Conservation (phyloP, 1,140 invertebrate species). For the Apis dorsata region DNA sequence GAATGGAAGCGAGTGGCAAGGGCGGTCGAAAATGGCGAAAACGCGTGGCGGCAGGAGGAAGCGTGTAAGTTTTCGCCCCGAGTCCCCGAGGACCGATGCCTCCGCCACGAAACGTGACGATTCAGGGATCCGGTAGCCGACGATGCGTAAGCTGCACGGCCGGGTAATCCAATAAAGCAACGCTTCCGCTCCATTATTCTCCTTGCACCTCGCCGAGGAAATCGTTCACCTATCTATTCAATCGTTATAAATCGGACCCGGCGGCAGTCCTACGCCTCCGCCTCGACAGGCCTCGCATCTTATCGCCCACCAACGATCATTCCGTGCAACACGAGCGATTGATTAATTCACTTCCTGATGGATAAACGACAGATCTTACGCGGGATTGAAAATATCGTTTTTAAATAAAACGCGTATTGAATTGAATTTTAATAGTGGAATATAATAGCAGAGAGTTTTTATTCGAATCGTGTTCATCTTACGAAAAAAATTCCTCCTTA, state of each 20-base stretch:
- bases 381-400: too few species aligned
- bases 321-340: neutral
- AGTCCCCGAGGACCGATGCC: neutral
- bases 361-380: too few species aligned
- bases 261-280: neutral
- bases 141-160: slow-evolving; percentile 33
- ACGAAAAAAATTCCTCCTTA: too few species aligned
- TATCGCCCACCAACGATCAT: neutral
- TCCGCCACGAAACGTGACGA: slow-evolving; percentile 17
- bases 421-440: too few species aligned
- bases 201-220: slow-evolving; percentile 10
- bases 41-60: neutral
- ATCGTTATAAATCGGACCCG: slow-evolving; percentile 54
- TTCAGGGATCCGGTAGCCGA: slow-evolving; percentile 27
- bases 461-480: too few species aligned
- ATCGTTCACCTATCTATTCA: slow-evolving; percentile 54
- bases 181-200: slow-evolving; percentile 55
- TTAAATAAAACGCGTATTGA: too few species aligned
- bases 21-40: neutral
- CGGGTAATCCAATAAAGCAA: slow-evolving; percentile 61
- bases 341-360: neutral
- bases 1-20: neutral
- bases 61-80: neutral
- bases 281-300: slow-evolving; percentile 4
- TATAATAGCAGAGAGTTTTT: too few species aligned